Conservation (phyloP, 92 coral and sea anemone genomes). For the Bergia puertoricense region DNA sequence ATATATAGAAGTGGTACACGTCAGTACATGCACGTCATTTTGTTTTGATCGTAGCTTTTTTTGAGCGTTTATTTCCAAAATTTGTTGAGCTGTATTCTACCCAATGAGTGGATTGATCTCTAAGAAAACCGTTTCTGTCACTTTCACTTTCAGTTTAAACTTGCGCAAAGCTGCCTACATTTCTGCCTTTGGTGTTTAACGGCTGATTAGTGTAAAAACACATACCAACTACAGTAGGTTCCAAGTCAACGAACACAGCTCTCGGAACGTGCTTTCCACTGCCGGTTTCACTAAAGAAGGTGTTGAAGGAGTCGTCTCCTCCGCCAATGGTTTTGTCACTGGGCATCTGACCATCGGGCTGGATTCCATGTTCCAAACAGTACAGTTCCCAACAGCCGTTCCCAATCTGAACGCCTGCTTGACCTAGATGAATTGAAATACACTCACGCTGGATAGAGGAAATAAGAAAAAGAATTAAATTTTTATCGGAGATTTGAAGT, state of each 20-base stretch:
- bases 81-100: too few relatives aligned
- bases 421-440: conserved; percentile 96
- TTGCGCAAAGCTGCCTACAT: neutral
- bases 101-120: too few relatives aligned
- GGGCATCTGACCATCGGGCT: conserved; percentile 96
- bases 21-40: too few relatives aligned
- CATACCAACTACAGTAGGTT: conserved; percentile 96
- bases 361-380: conserved; percentile 97
- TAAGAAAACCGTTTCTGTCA: too few relatives aligned
- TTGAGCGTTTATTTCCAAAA: too few relatives aligned
- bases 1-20: too few relatives aligned
- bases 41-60: too few relatives aligned
- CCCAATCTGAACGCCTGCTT: conserved; percentile 97
- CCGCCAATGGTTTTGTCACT: conserved; percentile 79
- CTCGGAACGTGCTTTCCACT: conserved; percentile 96
- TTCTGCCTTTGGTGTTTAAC: neutral
- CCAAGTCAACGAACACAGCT: conserved; percentile 96
- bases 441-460: conserved; percentile 83
- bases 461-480: neutral
- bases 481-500: neutral
- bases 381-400: conserved; percentile 98
- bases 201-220: neutral
- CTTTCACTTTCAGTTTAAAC: neutral
- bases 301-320: conserved; percentile 96
- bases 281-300: conserved; percentile 97